Evolutionary conservation across 2,797 vertebrate genomes (phyloP), one percentile per base, ranked within the genome.

Genomic region (Rachycentron canadum): DNA sequence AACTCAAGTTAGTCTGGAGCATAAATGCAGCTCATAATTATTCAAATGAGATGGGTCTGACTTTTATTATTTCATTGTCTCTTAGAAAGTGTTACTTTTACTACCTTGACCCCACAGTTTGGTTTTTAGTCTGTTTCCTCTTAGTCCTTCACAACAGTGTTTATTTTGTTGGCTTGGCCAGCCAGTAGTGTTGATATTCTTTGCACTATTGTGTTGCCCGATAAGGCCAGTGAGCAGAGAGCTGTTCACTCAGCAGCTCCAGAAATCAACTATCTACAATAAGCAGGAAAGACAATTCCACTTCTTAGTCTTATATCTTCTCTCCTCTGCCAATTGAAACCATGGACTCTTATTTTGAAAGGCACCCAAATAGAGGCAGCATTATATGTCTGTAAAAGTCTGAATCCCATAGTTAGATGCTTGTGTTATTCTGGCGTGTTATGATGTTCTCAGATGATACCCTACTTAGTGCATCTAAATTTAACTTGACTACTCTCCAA

Each of bases 401-500:
- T 12, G 13, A 25, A 56, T 58, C 41, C n/a, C 7, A 12, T n/a
- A 59, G 50, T 64, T 41, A 10, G 38, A 66, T 50, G 47, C 41
- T 57, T 21, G n/a, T 47, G 57, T 73, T 83, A 50, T 67, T 73
- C 36, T 71, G 9, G 32, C 57, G 57, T 74, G 63, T 77, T 82
- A 9, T 45, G 59, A 40, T 53, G 53, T 30, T 75, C 26, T 63
- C 32, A 61, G 41, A 57, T 62, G 47, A 71, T 75, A 36, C 40
- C 2, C 23, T 74, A 38, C 12, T 52, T 26, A 43, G 36, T 67
- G 47, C 19, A 16, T 87, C 57, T 79, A 78, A 78, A 79, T 73
- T 58, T 78, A 86, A 32, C 57, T 68, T 71, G 49, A 74, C 50
- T 50, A 19, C 66, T 41, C 19, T 61, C 47, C 59, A 77, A 25